Conservation (phyloP, 64 coral and sea anemone species). For the Platygyra sinensis region DNA sequence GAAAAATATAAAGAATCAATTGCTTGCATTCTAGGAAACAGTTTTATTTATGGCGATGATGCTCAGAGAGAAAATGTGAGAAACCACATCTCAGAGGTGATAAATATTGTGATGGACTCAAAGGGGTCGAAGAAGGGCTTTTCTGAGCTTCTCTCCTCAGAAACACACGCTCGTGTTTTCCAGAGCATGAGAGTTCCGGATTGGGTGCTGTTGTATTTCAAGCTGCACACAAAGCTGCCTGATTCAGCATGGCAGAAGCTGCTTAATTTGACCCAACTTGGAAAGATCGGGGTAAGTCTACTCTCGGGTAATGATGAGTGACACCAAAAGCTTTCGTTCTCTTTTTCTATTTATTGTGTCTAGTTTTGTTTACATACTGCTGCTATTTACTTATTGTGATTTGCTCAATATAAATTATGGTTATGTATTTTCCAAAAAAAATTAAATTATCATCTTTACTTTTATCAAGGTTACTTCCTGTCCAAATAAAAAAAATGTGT, state of each 20-base stretch:
- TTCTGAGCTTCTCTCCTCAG: conserved; percentile 26
- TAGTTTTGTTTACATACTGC: no score
- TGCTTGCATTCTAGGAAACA: conserved; percentile 1
- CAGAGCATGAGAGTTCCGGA: conserved; percentile 16
- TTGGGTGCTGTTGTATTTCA: not conserved
- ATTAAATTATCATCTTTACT: no score
- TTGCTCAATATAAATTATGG: no score
- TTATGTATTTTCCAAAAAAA: no score
- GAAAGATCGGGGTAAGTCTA: no score
- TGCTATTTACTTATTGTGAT: no score
- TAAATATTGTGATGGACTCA: conserved; percentile 11
- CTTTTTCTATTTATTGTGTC: no score
- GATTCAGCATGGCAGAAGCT: conserved; percentile 53
- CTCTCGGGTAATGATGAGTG: no score
- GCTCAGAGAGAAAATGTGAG: not conserved
- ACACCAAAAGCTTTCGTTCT: no score
- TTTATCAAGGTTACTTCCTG: no score
- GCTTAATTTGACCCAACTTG: not conserved
- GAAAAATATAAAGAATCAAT: not conserved
- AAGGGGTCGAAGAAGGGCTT: conserved; percentile 42
- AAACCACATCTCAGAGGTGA: not conserved
- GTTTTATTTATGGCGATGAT: conserved; percentile 3
- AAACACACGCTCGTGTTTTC: conserved; percentile 16
- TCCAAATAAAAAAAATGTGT: no score
- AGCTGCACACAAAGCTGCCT: conserved; percentile 26